These are phyloP conservation scores for Leptonema lineaticorne DNA, from an alignment of 1,140 invertebrate species.

Conservation along the genomic window DNA sequence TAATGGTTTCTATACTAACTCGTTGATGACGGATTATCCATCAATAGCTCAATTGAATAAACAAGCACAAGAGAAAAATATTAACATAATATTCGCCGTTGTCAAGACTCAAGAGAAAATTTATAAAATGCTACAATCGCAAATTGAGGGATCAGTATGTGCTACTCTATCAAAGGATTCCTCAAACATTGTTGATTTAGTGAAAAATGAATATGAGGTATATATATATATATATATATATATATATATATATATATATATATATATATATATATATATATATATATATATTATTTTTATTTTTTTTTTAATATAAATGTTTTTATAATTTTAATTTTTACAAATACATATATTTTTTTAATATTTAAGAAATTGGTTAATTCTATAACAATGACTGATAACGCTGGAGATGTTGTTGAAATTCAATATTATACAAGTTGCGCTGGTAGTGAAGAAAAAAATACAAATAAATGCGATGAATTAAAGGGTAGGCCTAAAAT, in stretches of 20 bases:
- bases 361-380: slow-evolving; percentile 48
- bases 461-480: slow-evolving; percentile 58
- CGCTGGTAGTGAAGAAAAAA: slow-evolving; percentile 45
- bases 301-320: neutral
- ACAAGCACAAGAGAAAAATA: slow-evolving; percentile 71
- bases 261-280: neutral
- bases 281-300: neutral
- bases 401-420: slow-evolving; percentile 58
- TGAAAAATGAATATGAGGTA: slow-evolving; percentile 73
- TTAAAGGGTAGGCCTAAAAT: slow-evolving; percentile 60
- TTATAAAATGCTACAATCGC: slow-evolving; percentile 65
- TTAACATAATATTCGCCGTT: slow-evolving; percentile 86
- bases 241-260: neutral
- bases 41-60: slow-evolving; percentile 65
- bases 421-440: slow-evolving; percentile 66
- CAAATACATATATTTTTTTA: slow-evolving; percentile 13
- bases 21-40: slow-evolving; percentile 66
- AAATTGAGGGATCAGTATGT: slow-evolving; percentile 65
- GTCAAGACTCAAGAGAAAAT: slow-evolving; percentile 62
- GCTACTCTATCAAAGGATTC: slow-evolving; percentile 68
- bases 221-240: slow-evolving; percentile 29
- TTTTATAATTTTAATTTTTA: slow-evolving; percentile 9
- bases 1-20: slow-evolving; percentile 67
- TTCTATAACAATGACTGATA: slow-evolving; percentile 60
- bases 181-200: slow-evolving; percentile 71